Conservation (phyloP, 1,140 invertebrate species). For the Ditylenchus dipsaci region DNA sequence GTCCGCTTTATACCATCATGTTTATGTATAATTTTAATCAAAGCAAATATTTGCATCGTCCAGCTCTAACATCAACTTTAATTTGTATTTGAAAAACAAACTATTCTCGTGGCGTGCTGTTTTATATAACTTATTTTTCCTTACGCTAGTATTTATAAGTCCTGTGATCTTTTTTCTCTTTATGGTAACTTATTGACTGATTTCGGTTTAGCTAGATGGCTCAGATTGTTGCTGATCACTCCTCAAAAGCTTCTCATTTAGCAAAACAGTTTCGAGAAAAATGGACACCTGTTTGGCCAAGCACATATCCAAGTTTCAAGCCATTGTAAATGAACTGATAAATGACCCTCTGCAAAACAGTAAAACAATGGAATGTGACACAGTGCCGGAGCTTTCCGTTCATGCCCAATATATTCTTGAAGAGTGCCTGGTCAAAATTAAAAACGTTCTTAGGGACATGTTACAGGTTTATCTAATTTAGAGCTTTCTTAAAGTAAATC, state of each 20-base stretch:
- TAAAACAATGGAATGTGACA: slow-evolving; percentile 11
- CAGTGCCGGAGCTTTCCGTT: slow-evolving; percentile 26
- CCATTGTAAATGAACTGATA: slow-evolving; percentile 28
- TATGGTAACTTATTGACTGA: too few species aligned
- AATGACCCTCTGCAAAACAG: slow-evolving; percentile 24
- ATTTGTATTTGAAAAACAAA: too few species aligned
- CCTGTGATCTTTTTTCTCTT: too few species aligned
- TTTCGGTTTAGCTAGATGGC: background rate
- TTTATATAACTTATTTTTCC: too few species aligned
- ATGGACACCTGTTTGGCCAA: slow-evolving; percentile 32
- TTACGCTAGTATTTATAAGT: too few species aligned
- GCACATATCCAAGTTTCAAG: slow-evolving; percentile 28
- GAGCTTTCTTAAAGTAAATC: background rate
- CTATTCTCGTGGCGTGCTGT: too few species aligned
- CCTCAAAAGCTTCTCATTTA: background rate
- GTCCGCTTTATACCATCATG: too few species aligned
- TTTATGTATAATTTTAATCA: too few species aligned
- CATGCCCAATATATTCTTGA: slow-evolving; percentile 40
- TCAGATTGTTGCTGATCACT: slow-evolving; percentile 1
- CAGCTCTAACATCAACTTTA: too few species aligned
- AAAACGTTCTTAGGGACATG: slow-evolving; percentile 33
- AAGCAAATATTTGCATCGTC: too few species aligned
- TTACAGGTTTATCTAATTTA: slow-evolving; percentile 10
- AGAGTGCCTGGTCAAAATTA: slow-evolving; percentile 33
- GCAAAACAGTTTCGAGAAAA: slow-evolving; percentile 19